Evolutionary conservation across 1,140 invertebrate species (phyloP), one percentile per base, ranked within the genome.

Genomic region (Leptinotarsa undecemlineata): DNA sequence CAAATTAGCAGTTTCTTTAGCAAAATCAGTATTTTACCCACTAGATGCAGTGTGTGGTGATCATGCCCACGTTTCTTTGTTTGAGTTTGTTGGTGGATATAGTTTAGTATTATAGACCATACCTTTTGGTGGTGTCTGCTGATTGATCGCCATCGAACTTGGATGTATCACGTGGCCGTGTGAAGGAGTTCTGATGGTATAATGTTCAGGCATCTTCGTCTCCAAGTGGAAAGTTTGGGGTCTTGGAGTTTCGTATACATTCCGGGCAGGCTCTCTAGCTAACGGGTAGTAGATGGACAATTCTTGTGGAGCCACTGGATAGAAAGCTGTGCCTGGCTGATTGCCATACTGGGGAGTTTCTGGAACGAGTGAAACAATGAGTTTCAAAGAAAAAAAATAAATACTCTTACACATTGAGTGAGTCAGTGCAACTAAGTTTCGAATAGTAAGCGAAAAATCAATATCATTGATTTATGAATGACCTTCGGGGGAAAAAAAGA

Each of bases 271-370:
- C 69, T 85, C 84, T 51, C 84, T 73, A 3, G 77, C 62, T 26
- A 78, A 26, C n/a, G 83, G 81, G 76, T 83, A 84, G 73, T 82
- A 84, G 21, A 84, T 82, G 2, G 82, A 75, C 15, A 84, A 69
- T 61, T 83, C 82, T 74, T 82, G 81, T 14, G 78, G 81, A 13
- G 80, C 80, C 14, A 82, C 81, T 17, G 81, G 75, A 72, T 82
- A 81, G 68, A 82, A 84, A 6, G 78, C 75, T 3, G 78, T 74
- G 26, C 78, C 76, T 3, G 81, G 80, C 66, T 84, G 82, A 74
- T 73, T 82, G 33, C 77, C 72, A 71, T 84, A 84, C 75, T 84
- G 84, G 11, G 81, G 79, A 21, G 82, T 81, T 76, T 85, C 84
- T 85, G 78, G 75, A 83, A 81, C 14, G 13, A 72, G 51, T 17